These are phyloP conservation scores for Oceanites oceanicus DNA, from an alignment of 2,113 vertebrate species.

Conservation along the genomic window DNA sequence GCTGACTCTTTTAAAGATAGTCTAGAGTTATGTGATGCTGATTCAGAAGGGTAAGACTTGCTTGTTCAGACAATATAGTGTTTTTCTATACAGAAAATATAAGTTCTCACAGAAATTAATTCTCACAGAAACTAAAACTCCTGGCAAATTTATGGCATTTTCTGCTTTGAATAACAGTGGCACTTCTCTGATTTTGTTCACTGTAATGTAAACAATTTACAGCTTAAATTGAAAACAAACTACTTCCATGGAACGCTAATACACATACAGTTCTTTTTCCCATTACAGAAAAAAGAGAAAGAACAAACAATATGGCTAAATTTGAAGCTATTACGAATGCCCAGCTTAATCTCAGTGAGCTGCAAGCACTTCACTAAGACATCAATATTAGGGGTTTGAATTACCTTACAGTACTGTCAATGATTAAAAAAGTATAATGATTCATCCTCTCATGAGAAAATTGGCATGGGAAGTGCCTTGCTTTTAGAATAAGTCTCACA, in stretches of 20 bases:
- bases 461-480: background rate
- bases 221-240: background rate
- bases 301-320: background rate
- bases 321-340: background rate
- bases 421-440: background rate
- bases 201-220: background rate
- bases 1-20: background rate
- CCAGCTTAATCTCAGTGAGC: background rate
- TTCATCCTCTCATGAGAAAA: background rate
- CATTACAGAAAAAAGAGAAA: background rate
- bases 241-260: background rate
- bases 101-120: background rate
- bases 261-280: background rate
- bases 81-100: too few species aligned
- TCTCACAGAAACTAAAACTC: background rate
- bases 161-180: background rate
- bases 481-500: background rate
- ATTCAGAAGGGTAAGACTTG: background rate
- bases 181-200: background rate
- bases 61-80: background rate
- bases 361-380: background rate
- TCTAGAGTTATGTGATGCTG: background rate
- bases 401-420: background rate
- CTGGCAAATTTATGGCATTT: background rate
- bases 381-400: background rate